phyloP scores from a whole-genome alignment of 2,888 invertebrate genomes.

The Falcaria lacertinaria region DNA sequence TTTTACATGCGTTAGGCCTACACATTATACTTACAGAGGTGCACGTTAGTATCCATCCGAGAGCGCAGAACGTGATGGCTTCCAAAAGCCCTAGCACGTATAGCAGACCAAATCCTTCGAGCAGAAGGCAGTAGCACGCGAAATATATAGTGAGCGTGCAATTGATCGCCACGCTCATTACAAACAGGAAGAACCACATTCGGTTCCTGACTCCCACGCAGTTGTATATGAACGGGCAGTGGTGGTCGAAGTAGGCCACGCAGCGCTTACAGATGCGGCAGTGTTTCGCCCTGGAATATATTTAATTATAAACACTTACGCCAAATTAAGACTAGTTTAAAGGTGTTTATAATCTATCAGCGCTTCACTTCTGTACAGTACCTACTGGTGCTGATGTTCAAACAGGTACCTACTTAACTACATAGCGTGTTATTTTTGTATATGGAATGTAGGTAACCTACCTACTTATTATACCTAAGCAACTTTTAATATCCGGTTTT shows the following conservation, averaged over 20 bases:
- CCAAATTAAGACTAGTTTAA: neutral
- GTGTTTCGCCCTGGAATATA: constrained; percentile 85
- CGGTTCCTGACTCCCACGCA: constrained; percentile 95
- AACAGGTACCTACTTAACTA: neutral
- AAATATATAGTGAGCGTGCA: constrained; percentile 93
- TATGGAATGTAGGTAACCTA: no score
- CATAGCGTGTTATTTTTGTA: no score
- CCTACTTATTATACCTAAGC: no score
- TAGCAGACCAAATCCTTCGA: constrained; percentile 91
- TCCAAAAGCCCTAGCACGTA: constrained; percentile 91
- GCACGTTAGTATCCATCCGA: constrained; percentile 93
- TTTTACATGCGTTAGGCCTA: neutral
- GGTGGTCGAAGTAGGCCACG: constrained; percentile 94
- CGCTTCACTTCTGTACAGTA: no score
- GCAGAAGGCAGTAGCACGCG: constrained; percentile 90
- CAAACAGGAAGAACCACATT: constrained; percentile 95
- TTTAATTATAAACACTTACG: constrained; percentile 1
- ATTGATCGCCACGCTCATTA: constrained; percentile 92
- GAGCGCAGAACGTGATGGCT: constrained; percentile 90
- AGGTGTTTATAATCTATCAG: neutral
- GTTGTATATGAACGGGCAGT: constrained; percentile 97
- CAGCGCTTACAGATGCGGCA: constrained; percentile 95
- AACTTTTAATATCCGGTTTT: no score
- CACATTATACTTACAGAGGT: constrained; percentile 85
- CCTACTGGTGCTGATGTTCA: no score